Percentiles rank a stretch among this genome's conserved stretches.
phyloP scores from a whole-genome alignment of 2,888 invertebrate genomes.

The Caprella mutica region DNA sequence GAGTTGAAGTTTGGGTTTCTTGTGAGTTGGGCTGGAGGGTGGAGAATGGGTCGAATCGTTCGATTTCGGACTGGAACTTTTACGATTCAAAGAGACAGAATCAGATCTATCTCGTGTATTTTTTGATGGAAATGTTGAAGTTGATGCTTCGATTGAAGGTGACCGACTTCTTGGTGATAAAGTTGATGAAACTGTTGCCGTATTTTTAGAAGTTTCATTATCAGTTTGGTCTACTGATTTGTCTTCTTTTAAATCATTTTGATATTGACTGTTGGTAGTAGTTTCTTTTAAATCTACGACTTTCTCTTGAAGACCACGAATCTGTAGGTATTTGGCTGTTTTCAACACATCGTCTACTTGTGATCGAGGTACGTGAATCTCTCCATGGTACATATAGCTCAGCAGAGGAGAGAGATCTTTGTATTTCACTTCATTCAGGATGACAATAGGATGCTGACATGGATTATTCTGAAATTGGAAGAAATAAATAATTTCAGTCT shows the following conservation, averaged over 20 bases:
- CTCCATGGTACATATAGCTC: conserved; percentile 85
- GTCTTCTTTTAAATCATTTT: neutral
- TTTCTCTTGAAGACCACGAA: conserved; percentile 65
- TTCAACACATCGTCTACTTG: conserved; percentile 72
- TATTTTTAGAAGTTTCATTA: neutral
- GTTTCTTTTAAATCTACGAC: conserved; percentile 38
- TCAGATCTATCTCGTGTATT: neutral
- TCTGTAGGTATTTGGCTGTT: conserved; percentile 76
- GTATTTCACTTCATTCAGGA: conserved; percentile 70
- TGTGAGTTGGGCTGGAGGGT: conserved; percentile 14
- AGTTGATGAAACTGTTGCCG: neutral
- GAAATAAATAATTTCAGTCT: neutral
- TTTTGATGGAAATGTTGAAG: neutral
- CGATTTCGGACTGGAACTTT: conserved; percentile 1
- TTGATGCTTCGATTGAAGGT: conserved; percentile 5
- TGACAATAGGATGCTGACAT: conserved; percentile 80
- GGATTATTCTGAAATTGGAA: conserved; percentile 59
- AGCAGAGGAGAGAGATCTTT: conserved; percentile 76
- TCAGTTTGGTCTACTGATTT: neutral
- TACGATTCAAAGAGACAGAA: neutral
- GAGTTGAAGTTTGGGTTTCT: conserved; percentile 6
- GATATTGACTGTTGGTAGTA: neutral
- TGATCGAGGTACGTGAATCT: conserved; percentile 78
- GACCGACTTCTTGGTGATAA: neutral
- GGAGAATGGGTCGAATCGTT: neutral